These are phyloP conservation scores for Dioctria rufipes DNA, from an alignment of 2,888 invertebrate genomes.

Conservation along the genomic window DNA sequence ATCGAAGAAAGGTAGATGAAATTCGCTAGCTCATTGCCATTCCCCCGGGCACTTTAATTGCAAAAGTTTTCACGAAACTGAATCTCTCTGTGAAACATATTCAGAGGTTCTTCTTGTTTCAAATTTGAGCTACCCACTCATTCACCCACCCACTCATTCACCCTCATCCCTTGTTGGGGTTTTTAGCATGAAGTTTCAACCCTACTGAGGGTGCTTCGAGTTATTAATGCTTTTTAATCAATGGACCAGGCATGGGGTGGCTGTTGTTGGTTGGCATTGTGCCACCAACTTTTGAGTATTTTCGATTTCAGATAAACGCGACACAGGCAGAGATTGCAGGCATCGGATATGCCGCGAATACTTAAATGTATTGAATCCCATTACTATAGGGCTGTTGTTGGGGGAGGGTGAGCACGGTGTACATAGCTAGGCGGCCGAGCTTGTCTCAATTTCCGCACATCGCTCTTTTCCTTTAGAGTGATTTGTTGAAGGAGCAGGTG, in stretches of 20 bases:
- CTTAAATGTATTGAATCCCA: background rate
- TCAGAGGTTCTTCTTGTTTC: background rate
- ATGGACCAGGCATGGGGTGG: constrained; percentile 58
- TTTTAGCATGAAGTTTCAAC: constrained; percentile 54
- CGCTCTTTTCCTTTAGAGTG: constrained; percentile 3
- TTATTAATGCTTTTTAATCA: constrained; percentile 61
- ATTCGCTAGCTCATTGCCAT: constrained; percentile 7
- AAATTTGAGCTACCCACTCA: too few species aligned
- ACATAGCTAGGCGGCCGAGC: background rate
- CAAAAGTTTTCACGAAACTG: constrained; percentile 21
- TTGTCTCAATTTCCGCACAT: constrained; percentile 16
- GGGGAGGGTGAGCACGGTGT: background rate
- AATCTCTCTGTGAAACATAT: background rate
- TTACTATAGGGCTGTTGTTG: background rate
- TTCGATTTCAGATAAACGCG: constrained; percentile 41
- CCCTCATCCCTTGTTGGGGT: background rate
- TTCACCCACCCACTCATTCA: too few species aligned
- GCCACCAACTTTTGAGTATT: constrained; percentile 52
- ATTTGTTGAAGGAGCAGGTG: background rate
- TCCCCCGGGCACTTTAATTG: constrained; percentile 35
- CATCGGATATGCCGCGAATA: constrained; percentile 15
- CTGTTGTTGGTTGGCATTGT: constrained; percentile 31
- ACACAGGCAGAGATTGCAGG: constrained; percentile 36
- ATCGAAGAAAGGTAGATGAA: constrained; percentile 37
- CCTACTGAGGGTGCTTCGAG: constrained; percentile 58